Conservation (phyloP, 2,888 invertebrate genomes). For the Gandaritis pyraliata region DNA sequence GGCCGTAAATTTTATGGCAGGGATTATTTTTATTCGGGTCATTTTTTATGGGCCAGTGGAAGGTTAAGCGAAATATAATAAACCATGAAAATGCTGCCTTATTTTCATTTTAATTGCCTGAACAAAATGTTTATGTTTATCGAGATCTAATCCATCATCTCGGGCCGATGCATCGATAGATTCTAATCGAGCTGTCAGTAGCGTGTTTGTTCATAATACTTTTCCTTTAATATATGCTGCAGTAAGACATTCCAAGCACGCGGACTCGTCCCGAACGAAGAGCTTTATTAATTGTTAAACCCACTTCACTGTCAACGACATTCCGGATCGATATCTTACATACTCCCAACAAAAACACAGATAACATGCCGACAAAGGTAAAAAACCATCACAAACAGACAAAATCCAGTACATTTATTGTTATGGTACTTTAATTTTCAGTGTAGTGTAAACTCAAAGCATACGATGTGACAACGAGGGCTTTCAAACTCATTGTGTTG, state of each 20-base stretch:
- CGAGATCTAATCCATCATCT: conserved; percentile 38
- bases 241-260: conserved; percentile 60
- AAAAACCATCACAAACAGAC: conserved; percentile 69
- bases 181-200: conserved; percentile 43
- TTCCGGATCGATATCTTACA: conserved; percentile 76
- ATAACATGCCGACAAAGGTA: conserved; percentile 74
- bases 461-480: conserved; percentile 71
- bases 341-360: conserved; percentile 62
- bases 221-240: conserved; percentile 45
- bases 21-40: conserved; percentile 76
- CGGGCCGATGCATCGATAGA: conserved; percentile 33
- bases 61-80: conserved; percentile 38
- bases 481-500: conserved; percentile 64
- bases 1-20: conserved; percentile 73
- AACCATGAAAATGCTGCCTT: conserved; percentile 31
- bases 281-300: conserved; percentile 82
- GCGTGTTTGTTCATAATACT: conserved; percentile 42
- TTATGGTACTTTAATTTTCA: conserved; percentile 80
- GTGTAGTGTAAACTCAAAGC: conserved; percentile 81
- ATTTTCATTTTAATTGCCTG: conserved; percentile 24
- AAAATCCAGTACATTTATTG: conserved; percentile 71
- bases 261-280: conserved; percentile 63
- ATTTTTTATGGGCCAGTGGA: conserved; percentile 58
- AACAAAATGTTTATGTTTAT: conserved; percentile 28
- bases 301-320: conserved; percentile 83